Base-by-base conservation (phyloP, 2,888 invertebrate genomes). In the Drosophila imparisetae region DNA sequence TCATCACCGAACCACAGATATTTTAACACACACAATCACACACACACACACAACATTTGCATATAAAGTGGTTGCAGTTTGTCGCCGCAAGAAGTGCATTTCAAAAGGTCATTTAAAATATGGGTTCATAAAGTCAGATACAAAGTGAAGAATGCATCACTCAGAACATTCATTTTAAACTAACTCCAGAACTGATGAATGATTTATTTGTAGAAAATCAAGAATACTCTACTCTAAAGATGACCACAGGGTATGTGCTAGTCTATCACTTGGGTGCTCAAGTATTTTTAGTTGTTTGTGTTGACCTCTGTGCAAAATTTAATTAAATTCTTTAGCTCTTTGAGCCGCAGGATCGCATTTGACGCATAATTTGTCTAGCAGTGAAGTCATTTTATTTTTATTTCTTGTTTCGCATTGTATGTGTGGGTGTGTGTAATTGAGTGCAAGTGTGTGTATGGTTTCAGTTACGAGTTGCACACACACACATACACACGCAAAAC, bases 321-420 rank as follows among this genome's bases (percentile, higher is more conserved):
- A 86, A 90, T 90, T 88, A 86, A 86, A 86, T 81, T 86, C 78
- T 69, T 83, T 49, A 68, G 84, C 72, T 75, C 72, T 90, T 88
- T 75, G 78, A 76, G 86, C 74, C 74, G 75, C 81, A 83, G 78
- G 65, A 83, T 66, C 74, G 71, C 69, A 76, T 79, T 86, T 81
- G 77, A 75, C 81, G 86, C 81, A 86, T 86, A 83, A 89, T 86
- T 84, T 81, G 86, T 84, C 86, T 78, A 68, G 61, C 68, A 54
- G 71, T 69, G 60, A 50, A 72, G 59, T 57, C 36, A 34, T 38
- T 50, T 59, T 49, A 13, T 50, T 49, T 29, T 32, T 68, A 13
- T 42, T 29, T 55, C 42, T 62, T 11, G 4, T 40, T 40, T n/a
- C n/a, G 10, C n/a, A 5, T 21, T 52, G 49, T 59, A 50, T 59